These are phyloP conservation scores for Drosophila mimica DNA, from an alignment of 2,888 invertebrate genomes.

Conservation along the genomic window DNA sequence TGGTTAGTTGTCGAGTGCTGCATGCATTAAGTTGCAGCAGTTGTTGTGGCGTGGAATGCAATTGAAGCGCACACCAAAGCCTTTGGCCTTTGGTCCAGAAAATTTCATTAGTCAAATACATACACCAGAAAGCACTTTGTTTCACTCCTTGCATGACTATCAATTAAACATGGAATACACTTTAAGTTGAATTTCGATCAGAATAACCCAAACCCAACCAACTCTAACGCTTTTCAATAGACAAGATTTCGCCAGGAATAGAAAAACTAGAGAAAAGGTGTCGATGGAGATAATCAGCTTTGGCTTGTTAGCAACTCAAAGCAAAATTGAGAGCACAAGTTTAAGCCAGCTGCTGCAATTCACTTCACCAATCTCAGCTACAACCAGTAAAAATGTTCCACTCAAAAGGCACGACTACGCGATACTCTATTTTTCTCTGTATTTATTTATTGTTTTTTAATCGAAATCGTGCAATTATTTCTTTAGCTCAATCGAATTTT, in stretches of 20 bases:
- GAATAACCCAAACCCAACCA: not conserved
- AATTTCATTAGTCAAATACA: constrained; percentile 49
- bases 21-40: constrained; percentile 45
- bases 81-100: constrained; percentile 4
- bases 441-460: not conserved
- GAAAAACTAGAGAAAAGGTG: not conserved
- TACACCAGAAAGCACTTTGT: constrained; percentile 45
- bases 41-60: constrained; percentile 26
- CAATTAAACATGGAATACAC: constrained; percentile 14
- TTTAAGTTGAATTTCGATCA: not conserved
- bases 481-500: not conserved
- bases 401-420: not conserved
- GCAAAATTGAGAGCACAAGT: constrained; percentile 38
- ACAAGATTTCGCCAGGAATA: constrained; percentile 1
- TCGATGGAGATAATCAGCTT: constrained; percentile 49
- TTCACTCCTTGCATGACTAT: constrained; percentile 28
- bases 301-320: constrained; percentile 45
- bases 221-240: constrained; percentile 13
- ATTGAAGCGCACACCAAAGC: constrained; percentile 8
- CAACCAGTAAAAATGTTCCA: not conserved
- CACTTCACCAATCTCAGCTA: constrained; percentile 5
- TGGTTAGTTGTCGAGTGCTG: constrained; percentile 49
- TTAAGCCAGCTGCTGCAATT: constrained; percentile 33
- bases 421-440: not conserved
- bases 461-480: not conserved